Conservation (phyloP, 1,140 invertebrate genomes). For the Drosophila melanica region DNA sequence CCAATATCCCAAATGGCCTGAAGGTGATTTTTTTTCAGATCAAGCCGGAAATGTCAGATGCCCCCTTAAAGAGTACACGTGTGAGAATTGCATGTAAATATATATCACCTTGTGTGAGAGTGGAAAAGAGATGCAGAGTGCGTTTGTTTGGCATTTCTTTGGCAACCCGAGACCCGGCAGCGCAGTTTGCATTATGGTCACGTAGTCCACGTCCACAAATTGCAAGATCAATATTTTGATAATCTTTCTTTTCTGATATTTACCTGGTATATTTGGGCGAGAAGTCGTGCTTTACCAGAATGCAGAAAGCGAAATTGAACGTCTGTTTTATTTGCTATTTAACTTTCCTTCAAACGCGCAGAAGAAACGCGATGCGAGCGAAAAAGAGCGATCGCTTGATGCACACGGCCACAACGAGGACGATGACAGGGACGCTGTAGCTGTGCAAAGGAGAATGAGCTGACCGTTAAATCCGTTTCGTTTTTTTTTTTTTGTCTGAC, state of each 20-base stretch:
- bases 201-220: constrained; percentile 35
- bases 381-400: not conserved
- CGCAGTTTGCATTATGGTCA: constrained; percentile 21
- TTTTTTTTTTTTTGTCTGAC: not conserved
- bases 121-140: not conserved
- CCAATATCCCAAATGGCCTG: constrained; percentile 15
- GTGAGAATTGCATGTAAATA: not conserved
- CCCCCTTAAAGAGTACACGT: constrained; percentile 8
- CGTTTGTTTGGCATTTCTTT: constrained; percentile 15
- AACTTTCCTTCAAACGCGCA: constrained; percentile 36
- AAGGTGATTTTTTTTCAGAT: constrained; percentile 33
- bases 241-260: constrained; percentile 30
- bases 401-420: constrained; percentile 6
- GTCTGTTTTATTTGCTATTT: constrained; percentile 6
- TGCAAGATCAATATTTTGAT: constrained; percentile 44
- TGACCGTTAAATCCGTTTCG: not conserved
- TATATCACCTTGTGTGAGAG: not conserved
- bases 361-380: constrained; percentile 7
- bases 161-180: constrained; percentile 31
- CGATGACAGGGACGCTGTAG: not conserved
- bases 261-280: constrained; percentile 32
- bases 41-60: constrained; percentile 38
- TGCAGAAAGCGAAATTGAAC: constrained; percentile 2
- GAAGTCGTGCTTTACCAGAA: constrained; percentile 35
- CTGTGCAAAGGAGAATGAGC: not conserved